Evolutionary conservation across 2,113 vertebrate genomes (phyloP).

Genomic region (Brachyhypopomus occidentalis): DNA sequence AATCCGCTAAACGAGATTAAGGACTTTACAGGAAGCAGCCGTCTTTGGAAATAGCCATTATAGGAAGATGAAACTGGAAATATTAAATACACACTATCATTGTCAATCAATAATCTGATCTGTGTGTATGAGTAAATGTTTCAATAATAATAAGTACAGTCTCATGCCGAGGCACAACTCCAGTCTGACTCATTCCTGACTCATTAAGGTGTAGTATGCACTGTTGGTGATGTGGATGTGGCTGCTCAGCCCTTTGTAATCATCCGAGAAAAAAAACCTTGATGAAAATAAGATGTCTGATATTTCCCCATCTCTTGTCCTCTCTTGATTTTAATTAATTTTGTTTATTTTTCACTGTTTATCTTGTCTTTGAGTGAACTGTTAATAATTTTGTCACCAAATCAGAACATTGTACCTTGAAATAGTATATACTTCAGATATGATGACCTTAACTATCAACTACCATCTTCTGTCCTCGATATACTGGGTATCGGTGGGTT

Average conservation of each 20-base stretch:
- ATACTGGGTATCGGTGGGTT: constrained; percentile 74
- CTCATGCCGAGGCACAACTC: constrained; percentile 46
- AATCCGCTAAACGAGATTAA: not conserved
- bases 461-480: constrained; percentile 70
- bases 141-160: constrained; percentile 46
- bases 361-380: constrained; percentile 57
- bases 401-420: constrained; percentile 66
- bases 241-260: constrained; percentile 54
- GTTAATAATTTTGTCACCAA: constrained; percentile 61
- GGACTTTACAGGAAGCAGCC: not conserved
- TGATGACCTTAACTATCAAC: constrained; percentile 65
- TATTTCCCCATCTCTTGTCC: constrained; percentile 57
- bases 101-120: constrained; percentile 25
- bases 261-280: constrained; percentile 49
- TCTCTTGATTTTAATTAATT: constrained; percentile 37
- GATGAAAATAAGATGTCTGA: constrained; percentile 59
- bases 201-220: constrained; percentile 56
- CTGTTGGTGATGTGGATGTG: constrained; percentile 62
- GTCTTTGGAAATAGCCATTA: not conserved
- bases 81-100: constrained; percentile 25
- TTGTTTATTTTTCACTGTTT: constrained; percentile 55
- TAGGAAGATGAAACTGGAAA: not conserved
- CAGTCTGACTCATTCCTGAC: constrained; percentile 67
- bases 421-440: constrained; percentile 59
- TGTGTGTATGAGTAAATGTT: constrained; percentile 45